phyloP scores from a whole-genome alignment of 2,113 vertebrate genomes.

The Leptocoma aspasia region DNA sequence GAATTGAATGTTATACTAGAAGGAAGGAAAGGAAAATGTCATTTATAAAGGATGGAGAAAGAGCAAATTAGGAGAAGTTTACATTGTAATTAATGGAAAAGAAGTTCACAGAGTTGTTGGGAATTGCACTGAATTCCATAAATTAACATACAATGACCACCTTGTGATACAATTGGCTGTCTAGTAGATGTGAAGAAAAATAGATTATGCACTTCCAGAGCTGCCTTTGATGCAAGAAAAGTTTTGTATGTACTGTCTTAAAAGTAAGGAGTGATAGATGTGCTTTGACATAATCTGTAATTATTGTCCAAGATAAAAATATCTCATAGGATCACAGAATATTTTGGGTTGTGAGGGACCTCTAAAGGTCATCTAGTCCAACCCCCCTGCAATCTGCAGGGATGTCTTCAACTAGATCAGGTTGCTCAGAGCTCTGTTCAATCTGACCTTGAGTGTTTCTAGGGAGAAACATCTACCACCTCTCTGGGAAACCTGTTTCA shows the following conservation, averaged over 20 bases:
- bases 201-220: background rate
- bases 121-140: background rate
- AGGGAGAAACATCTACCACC: background rate
- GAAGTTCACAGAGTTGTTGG: background rate
- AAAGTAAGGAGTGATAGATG: background rate
- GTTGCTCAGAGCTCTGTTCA: background rate
- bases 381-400: background rate
- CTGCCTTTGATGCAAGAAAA: background rate
- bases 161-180: background rate
- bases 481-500: background rate
- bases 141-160: background rate
- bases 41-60: background rate
- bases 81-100: background rate
- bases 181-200: background rate
- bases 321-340: background rate
- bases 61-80: background rate
- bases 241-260: background rate
- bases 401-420: background rate
- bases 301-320: background rate
- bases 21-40: background rate
- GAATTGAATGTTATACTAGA: background rate
- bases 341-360: background rate
- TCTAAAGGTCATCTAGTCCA: background rate
- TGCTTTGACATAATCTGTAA: background rate
- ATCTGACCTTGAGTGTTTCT: background rate